Conservation (phyloP, 2,888 invertebrate genomes). For the Dasysyrphus tricinctus region DNA sequence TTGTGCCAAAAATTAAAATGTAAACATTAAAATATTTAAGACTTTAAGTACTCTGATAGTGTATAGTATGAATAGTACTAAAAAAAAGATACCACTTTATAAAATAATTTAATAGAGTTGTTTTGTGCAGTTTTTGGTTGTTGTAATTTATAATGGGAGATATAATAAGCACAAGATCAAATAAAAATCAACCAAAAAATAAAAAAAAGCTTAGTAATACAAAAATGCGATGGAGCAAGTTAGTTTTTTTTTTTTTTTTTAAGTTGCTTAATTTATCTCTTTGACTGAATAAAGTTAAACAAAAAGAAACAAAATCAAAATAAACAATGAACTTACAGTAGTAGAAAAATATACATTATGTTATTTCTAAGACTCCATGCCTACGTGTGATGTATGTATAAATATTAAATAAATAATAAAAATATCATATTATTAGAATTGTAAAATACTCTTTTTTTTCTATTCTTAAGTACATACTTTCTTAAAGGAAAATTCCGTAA, state of each 20-base stretch:
- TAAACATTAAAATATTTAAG: conserved; percentile 30
- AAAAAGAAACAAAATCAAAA: conserved; percentile 26
- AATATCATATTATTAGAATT: conserved; percentile 9
- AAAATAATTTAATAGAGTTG: conserved; percentile 16
- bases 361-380: conserved; percentile 54
- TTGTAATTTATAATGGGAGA: conserved; percentile 36
- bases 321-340: conserved; percentile 52
- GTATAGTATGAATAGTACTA: conserved; percentile 41
- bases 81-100: conserved; percentile 19
- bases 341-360: conserved; percentile 44
- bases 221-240: conserved; percentile 16
- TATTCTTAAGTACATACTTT: too few species aligned
- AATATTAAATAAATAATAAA: conserved; percentile 9
- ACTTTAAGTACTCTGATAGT: conserved; percentile 48
- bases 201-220: conserved; percentile 23
- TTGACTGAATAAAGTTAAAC: conserved; percentile 64
- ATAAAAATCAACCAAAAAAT: conserved; percentile 39
- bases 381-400: conserved; percentile 45
- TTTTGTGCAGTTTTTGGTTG: conserved; percentile 24
- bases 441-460: background rate
- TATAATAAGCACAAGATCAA: conserved; percentile 67
- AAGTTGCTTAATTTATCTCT: conserved; percentile 44
- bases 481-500: too few species aligned
- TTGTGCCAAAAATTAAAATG: conserved; percentile 79
- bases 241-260: conserved; percentile 30